phyloP scores from a whole-genome alignment of 2,888 invertebrate genomes.

The Vandiemenella viatica region DNA sequence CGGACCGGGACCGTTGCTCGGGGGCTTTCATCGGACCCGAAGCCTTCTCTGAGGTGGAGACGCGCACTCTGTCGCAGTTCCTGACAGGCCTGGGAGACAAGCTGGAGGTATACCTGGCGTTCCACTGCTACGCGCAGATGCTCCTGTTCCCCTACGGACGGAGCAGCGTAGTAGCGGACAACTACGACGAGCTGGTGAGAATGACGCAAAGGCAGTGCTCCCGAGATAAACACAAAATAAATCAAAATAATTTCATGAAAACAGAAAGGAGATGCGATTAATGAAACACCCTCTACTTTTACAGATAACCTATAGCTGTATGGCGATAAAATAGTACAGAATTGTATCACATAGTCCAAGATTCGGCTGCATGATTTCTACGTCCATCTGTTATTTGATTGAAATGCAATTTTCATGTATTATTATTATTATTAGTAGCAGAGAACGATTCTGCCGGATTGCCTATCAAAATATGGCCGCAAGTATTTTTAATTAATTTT shows the following conservation, averaged over 20 bases:
- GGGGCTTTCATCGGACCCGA: slow-evolving; percentile 44
- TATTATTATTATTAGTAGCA: too few species aligned
- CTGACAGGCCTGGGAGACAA: slow-evolving; percentile 33
- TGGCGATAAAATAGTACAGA: too few species aligned
- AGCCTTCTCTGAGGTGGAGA: slow-evolving; percentile 42
- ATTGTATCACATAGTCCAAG: too few species aligned
- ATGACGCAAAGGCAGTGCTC: not conserved
- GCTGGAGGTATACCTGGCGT: slow-evolving; percentile 41
- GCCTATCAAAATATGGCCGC: too few species aligned
- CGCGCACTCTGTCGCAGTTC: slow-evolving; percentile 32
- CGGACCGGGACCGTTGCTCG: slow-evolving; percentile 38
- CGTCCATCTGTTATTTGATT: too few species aligned
- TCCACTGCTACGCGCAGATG: slow-evolving; percentile 61
- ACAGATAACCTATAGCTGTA: too few species aligned
- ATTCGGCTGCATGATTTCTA: too few species aligned
- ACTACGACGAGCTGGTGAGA: slow-evolving; percentile 40
- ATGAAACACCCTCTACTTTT: not conserved
- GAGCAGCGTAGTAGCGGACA: slow-evolving; percentile 36
- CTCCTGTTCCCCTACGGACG: slow-evolving; percentile 55
- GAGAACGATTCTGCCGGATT: too few species aligned
- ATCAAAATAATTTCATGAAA: not conserved
- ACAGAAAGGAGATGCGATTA: not conserved
- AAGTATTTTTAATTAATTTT: too few species aligned
- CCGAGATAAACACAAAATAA: not conserved
- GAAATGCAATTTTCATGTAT: too few species aligned